These are phyloP conservation scores for Thysanoteuthis rhombus DNA, from an alignment of 2,888 invertebrate genomes.

Conservation along the genomic window DNA sequence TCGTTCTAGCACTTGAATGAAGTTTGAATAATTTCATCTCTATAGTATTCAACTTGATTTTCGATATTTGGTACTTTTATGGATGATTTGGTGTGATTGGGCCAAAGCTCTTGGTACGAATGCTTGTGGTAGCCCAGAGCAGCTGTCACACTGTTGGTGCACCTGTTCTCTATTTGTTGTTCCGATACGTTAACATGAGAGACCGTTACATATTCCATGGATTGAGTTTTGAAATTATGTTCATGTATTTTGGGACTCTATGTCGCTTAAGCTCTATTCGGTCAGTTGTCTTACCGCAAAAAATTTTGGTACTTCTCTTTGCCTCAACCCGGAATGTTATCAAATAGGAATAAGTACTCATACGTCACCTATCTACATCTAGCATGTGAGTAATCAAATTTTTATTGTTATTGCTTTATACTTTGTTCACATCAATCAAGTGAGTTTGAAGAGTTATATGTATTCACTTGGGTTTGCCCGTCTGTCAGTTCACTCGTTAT, in stretches of 20 bases:
- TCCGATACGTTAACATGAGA: background rate
- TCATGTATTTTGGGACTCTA: background rate
- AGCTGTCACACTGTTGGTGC: background rate
- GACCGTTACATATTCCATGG: background rate
- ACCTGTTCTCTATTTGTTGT: background rate
- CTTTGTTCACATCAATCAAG: too few relatives aligned
- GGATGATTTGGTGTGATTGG: too few relatives aligned
- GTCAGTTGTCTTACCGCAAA: background rate
- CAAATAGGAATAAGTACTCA: background rate
- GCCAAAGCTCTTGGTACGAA: too few relatives aligned
- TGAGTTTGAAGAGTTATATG: too few relatives aligned
- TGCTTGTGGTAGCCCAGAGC: too few relatives aligned
- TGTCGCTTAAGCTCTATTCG: background rate
- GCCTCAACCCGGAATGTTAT: background rate
- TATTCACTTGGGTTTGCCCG: too few relatives aligned
- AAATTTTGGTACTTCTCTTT: background rate
- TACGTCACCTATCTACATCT: background rate
- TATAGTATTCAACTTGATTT: too few relatives aligned
- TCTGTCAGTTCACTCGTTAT: too few relatives aligned
- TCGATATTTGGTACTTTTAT: too few relatives aligned
- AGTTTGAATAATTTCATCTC: too few relatives aligned
- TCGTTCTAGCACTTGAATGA: too few relatives aligned
- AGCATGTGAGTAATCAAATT: background rate
- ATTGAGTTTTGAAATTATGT: background rate
- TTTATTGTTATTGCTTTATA: background rate